Conservation (phyloP, 2,113 vertebrate genomes). For the Corythoichthys intestinalis region DNA sequence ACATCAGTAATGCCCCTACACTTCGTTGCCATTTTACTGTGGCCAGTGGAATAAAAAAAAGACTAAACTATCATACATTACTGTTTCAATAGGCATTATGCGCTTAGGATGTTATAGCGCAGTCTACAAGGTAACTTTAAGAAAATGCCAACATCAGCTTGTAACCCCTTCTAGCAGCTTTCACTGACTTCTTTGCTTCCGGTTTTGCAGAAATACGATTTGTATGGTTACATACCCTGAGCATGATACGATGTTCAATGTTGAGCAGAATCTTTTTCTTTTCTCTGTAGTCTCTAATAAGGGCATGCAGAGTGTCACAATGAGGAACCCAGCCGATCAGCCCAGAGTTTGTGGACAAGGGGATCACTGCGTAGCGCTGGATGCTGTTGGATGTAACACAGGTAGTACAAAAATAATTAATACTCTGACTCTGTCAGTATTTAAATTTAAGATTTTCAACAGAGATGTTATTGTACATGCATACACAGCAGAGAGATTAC, state of each 20-base stretch:
- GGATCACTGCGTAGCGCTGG: conserved; percentile 96
- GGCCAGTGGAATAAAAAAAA: neutral
- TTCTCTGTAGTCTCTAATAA: conserved; percentile 96
- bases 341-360: conserved; percentile 95
- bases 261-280: conserved; percentile 99
- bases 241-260: conserved; percentile 98
- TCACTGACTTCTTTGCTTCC: neutral
- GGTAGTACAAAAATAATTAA: neutral
- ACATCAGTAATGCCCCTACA: neutral
- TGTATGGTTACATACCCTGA: conserved; percentile 75
- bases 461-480: neutral
- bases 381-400: conserved; percentile 73
- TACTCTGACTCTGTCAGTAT: neutral
- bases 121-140: neutral
- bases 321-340: conserved; percentile 98
- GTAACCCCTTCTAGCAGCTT: neutral
- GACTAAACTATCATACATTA: neutral
- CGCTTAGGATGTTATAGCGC: neutral
- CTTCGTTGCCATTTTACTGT: neutral
- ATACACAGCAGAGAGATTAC: conserved; percentile 50
- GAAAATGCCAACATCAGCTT: neutral
- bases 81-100: neutral
- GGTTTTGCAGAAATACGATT: neutral
- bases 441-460: neutral
- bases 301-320: conserved; percentile 94